Evolutionary conservation across 2,113 vertebrate genomes (phyloP).

Genomic region (Equus quagga): DNA sequence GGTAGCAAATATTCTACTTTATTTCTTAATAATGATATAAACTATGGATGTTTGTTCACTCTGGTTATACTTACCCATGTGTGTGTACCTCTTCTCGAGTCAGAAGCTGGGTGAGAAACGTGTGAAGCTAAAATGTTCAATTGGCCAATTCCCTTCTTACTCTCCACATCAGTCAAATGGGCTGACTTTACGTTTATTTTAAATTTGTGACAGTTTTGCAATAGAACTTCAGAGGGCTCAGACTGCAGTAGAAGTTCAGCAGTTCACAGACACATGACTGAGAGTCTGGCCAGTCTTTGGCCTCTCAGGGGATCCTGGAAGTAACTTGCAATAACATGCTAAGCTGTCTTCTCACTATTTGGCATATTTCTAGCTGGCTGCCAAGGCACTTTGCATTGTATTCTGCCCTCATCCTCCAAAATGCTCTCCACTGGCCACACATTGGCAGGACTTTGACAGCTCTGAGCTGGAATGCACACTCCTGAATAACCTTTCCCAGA

Average conservation of each 20-base stretch:
- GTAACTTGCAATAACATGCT: not conserved
- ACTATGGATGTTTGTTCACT: not conserved
- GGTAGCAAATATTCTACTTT: not conserved
- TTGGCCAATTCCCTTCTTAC: not conserved
- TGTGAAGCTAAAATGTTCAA: not conserved
- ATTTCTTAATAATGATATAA: not conserved
- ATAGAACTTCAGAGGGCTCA: not conserved
- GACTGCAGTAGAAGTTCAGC: too few species aligned
- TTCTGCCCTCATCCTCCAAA: conserved; percentile 39
- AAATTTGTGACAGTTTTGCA: not conserved
- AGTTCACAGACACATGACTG: not conserved
- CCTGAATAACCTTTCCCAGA: conserved; percentile 43
- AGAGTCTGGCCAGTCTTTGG: not conserved
- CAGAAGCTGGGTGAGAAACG: not conserved
- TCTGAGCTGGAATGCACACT: conserved; percentile 71
- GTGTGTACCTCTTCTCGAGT: not conserved
- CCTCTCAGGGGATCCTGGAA: not conserved
- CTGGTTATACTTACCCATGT: not conserved
- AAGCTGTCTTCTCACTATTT: conserved; percentile 14
- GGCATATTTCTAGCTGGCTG: conserved; percentile 43
- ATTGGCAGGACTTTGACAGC: conserved; percentile 63
- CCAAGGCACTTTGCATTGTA: conserved; percentile 53
- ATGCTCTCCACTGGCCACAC: conserved; percentile 54
- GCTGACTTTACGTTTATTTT: conserved; percentile 4
- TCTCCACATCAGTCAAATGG: not conserved